Evolutionary conservation across 2,888 invertebrate genomes (phyloP).

Genomic region (Aplocera efformata): DNA sequence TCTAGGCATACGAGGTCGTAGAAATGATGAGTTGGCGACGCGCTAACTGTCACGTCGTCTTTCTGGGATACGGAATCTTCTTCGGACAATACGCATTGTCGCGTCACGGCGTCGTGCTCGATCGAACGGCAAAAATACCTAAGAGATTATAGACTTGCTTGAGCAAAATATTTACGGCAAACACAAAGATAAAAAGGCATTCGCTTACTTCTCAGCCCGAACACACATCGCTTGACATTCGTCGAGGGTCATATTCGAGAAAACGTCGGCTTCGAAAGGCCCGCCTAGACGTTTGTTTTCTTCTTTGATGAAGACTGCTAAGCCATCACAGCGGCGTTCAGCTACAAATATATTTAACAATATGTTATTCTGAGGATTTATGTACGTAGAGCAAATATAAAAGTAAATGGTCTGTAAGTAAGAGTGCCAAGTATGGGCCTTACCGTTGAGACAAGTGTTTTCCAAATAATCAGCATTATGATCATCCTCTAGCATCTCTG

Average conservation of each 20-base stretch:
- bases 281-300: conserved; percentile 93
- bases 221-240: conserved; percentile 94
- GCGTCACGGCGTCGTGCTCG: conserved; percentile 92
- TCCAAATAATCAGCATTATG: conserved; percentile 94
- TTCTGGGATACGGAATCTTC: conserved; percentile 95
- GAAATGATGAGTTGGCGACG: conserved; percentile 91
- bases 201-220: conserved; percentile 88
- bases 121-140: conserved; percentile 93
- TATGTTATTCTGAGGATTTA: neutral
- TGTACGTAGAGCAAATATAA: neutral
- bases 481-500: conserved; percentile 91
- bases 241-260: conserved; percentile 91
- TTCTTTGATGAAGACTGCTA: conserved; percentile 93
- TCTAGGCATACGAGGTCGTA: conserved; percentile 94
- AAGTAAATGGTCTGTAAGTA: too few relatives aligned
- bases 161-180: conserved; percentile 4
- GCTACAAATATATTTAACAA: conserved; percentile 68
- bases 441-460: conserved; percentile 94
- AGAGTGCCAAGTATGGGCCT: conserved; percentile 10
- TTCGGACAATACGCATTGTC: conserved; percentile 93
- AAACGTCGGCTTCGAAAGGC: conserved; percentile 93
- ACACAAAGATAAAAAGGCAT: conserved; percentile 3
- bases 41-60: conserved; percentile 91
- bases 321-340: conserved; percentile 91
- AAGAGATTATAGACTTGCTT: conserved; percentile 8